Conservation (phyloP, 1,140 invertebrate genomes). For the Heliconius nattereri region DNA sequence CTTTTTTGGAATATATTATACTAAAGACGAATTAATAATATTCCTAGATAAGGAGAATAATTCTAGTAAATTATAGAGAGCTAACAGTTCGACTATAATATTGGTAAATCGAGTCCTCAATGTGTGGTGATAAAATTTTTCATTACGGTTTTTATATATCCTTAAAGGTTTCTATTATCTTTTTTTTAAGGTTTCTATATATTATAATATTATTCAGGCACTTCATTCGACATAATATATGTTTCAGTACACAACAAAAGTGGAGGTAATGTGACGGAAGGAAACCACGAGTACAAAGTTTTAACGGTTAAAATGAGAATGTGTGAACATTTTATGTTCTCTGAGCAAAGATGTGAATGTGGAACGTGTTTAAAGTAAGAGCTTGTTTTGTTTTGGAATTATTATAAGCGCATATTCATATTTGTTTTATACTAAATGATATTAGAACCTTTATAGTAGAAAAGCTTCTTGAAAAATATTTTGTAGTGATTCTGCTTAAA, state of each 20-base stretch:
- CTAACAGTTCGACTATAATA: no score
- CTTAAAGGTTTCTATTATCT: no score
- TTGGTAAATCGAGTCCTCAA: no score
- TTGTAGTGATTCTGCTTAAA: not conserved
- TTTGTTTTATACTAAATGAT: not conserved
- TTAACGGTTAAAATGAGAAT: constrained; percentile 18
- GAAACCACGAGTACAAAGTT: constrained; percentile 17
- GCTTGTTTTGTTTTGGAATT: not conserved
- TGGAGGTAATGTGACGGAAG: constrained; percentile 2
- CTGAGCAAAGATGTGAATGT: constrained; percentile 14
- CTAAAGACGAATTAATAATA: no score
- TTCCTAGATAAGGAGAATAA: no score
- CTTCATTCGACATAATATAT: not conserved
- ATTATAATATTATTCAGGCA: not conserved
- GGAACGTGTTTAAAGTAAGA: not conserved
- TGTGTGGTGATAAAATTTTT: no score
- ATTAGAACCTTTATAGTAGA: not conserved
- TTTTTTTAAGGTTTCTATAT: no score
- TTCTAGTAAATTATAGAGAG: no score
- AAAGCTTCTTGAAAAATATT: not conserved
- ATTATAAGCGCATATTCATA: not conserved
- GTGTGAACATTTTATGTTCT: constrained; percentile 18
- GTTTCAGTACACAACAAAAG: not conserved
- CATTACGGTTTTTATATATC: no score
- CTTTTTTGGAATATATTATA: no score